Percentiles rank a stretch among this genome's conserved stretches.
phyloP scores from a whole-genome alignment of 2,113 vertebrate species.

The Lontra canadensis region DNA sequence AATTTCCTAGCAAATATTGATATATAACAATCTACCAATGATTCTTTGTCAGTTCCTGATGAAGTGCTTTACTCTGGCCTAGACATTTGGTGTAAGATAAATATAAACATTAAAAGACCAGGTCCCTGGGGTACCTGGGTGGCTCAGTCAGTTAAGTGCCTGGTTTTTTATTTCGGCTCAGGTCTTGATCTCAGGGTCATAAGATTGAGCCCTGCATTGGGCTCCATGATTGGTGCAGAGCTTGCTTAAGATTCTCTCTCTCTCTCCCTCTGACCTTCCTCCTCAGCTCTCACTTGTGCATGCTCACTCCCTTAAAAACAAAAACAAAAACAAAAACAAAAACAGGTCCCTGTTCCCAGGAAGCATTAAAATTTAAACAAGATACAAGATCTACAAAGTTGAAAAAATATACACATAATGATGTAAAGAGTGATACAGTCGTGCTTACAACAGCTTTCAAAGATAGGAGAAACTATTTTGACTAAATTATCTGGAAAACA shows the following conservation, averaged over 20 bases:
- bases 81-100: slow-evolving; percentile 29
- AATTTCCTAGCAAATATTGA: slow-evolving; percentile 52
- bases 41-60: background rate
- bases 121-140: background rate
- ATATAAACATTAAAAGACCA: slow-evolving; percentile 17
- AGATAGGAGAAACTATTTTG: background rate
- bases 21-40: background rate
- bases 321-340: background rate
- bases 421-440: background rate
- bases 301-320: background rate
- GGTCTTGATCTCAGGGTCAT: background rate
- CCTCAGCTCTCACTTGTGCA: background rate
- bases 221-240: background rate
- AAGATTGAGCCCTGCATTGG: background rate
- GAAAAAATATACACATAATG: slow-evolving; percentile 10
- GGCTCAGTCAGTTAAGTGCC: background rate
- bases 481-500: background rate
- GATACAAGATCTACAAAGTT: background rate
- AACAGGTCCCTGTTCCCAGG: background rate
- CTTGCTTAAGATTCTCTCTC: background rate
- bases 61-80: background rate
- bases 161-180: background rate
- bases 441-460: background rate
- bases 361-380: slow-evolving; percentile 33
- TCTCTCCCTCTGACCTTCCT: background rate